A percentile compares a stretch with the other conserved stretches of the same genome.
Evolutionary conservation across 2,888 invertebrate genomes (phyloP).

Genomic region (Lissonota sp.): DNA sequence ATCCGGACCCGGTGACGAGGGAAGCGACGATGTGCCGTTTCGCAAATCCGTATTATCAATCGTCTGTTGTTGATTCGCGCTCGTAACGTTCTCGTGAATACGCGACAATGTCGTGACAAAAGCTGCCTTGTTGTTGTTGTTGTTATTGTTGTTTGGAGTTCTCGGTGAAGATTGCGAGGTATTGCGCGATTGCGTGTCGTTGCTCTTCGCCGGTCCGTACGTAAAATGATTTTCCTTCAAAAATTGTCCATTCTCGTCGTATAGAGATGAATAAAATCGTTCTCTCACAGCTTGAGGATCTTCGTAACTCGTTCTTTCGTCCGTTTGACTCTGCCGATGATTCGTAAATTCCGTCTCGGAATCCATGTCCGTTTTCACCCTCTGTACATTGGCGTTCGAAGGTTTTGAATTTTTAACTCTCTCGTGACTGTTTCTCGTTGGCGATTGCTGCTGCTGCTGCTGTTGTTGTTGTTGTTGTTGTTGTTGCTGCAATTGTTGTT

Average conservation of each 20-base stretch:
- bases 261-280: slow-evolving; percentile 70
- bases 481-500: slow-evolving; percentile 67
- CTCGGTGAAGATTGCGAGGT: slow-evolving; percentile 44
- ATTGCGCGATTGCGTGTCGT: slow-evolving; percentile 61
- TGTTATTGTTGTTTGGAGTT: slow-evolving; percentile 62
- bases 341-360: slow-evolving; percentile 75
- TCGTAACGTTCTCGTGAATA: slow-evolving; percentile 87
- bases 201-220: slow-evolving; percentile 63
- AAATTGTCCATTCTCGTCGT: slow-evolving; percentile 70
- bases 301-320: slow-evolving; percentile 58
- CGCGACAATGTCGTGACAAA: slow-evolving; percentile 87
- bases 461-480: slow-evolving; percentile 76
- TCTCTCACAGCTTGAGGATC: slow-evolving; percentile 68
- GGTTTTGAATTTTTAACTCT: slow-evolving; percentile 77
- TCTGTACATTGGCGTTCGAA: slow-evolving; percentile 84
- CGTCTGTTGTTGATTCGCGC: slow-evolving; percentile 59
- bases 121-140: slow-evolving; percentile 73
- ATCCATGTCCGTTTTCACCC: slow-evolving; percentile 84
- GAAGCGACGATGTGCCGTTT: slow-evolving; percentile 84
- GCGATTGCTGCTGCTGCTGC: slow-evolving; percentile 76
- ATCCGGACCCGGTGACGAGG: slow-evolving; percentile 82
- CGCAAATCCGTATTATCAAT: slow-evolving; percentile 74
- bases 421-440: slow-evolving; percentile 78
- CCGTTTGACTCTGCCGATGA: slow-evolving; percentile 52
- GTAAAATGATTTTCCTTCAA: slow-evolving; percentile 70